Evolutionary conservation across 2,113 vertebrate genomes (phyloP).

Genomic region (Pyrgilauda ruficollis): DNA sequence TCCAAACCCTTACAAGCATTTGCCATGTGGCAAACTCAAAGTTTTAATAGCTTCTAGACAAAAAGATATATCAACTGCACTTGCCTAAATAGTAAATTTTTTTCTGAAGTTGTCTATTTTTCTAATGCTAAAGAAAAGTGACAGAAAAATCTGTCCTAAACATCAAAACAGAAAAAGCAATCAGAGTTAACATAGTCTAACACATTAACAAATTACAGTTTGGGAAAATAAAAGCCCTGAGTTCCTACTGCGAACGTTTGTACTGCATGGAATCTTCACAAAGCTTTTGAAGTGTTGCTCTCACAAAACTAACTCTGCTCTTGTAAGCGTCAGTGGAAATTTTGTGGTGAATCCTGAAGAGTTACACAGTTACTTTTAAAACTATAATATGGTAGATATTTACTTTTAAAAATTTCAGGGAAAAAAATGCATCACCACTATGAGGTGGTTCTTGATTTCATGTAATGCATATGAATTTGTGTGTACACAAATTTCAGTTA

Average conservation of each 20-base stretch:
- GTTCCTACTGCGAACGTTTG: not conserved
- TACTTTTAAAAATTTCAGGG: not conserved
- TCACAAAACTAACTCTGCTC: not conserved
- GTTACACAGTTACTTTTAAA: not conserved
- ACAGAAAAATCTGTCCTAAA: not conserved
- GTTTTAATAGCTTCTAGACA: not conserved
- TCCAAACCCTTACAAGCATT: not conserved
- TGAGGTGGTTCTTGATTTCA: not conserved
- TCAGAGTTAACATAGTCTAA: not conserved
- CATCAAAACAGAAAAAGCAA: not conserved
- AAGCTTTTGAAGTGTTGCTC: not conserved
- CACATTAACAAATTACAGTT: not conserved
- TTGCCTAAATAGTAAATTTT: not conserved
- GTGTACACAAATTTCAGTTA: not conserved
- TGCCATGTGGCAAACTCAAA: not conserved
- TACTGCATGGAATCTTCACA: not conserved
- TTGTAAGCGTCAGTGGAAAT: not conserved
- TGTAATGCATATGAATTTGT: not conserved
- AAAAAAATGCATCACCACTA: fast-evolving
- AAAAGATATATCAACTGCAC: not conserved
- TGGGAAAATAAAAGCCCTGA: not conserved
- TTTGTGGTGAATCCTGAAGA: not conserved
- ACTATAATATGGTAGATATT: not conserved
- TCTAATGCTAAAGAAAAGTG: not conserved
- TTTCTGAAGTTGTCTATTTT: not conserved